These are phyloP conservation scores for Tetramorium simillimum DNA, from an alignment of 1,140 invertebrate species.

Conservation along the genomic window DNA sequence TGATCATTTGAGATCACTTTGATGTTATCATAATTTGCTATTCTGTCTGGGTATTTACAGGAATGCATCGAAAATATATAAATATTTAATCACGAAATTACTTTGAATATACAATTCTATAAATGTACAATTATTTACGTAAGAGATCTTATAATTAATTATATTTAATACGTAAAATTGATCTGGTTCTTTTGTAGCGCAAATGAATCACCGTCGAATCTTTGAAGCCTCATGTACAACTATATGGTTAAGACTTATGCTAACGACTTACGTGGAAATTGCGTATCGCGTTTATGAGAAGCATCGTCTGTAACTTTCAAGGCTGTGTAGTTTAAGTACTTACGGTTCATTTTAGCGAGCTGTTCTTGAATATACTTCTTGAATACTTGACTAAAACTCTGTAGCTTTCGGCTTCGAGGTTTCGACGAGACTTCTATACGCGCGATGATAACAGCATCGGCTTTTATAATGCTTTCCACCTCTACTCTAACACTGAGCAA, in stretches of 20 bases:
- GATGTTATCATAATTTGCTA: too few relatives aligned
- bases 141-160: background rate
- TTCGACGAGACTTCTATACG: constrained; percentile 24
- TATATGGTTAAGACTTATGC: background rate
- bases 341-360: constrained; percentile 36
- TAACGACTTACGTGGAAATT: background rate
- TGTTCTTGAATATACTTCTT: constrained; percentile 25
- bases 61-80: background rate
- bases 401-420: background rate
- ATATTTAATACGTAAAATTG: background rate
- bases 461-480: constrained; percentile 43
- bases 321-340: constrained; percentile 21
- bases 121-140: background rate
- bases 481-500: constrained; percentile 3
- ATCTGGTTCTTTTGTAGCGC: background rate
- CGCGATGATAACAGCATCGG: background rate
- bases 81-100: background rate
- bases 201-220: background rate
- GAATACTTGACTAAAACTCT: constrained; percentile 16
- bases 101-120: background rate
- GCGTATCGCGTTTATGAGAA: background rate
- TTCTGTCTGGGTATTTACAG: background rate
- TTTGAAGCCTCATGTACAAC: background rate
- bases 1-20: too few relatives aligned
- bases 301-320: background rate